Base-by-base conservation (phyloP, 2,797 vertebrate species). In the Melanotaenia pygmaea region DNA sequence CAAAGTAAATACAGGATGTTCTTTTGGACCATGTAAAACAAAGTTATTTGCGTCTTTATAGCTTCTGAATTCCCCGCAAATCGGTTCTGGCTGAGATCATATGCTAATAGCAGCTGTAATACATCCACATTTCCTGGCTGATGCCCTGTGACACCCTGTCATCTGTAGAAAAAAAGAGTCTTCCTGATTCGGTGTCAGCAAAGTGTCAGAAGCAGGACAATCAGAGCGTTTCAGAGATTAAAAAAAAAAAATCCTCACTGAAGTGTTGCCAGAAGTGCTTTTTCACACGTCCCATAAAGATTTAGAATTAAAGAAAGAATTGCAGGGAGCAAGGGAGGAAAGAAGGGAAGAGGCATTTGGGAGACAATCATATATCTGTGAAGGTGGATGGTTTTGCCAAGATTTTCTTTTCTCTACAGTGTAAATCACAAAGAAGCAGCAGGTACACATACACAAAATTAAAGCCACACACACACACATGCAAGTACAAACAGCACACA, bases 231-330 rank as follows among this genome's bases (percentile, higher is more conserved):
- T 59, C 1, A 2, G 59, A 76, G 45, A 74, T 72, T 76, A 72
- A 40, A 40, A 87, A 89, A 88, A 34, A 34, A 34, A 30, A 30
- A 30, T 5, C 58, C 66, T 69, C 65, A 40, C 61, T 65, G 64
- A 14, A 64, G 60, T 51, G 26, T 54, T 56, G 65, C 64, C 43
- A 60, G 59, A 70, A 72, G 76, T 30, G 58, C 20, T 38, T 88
- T 86, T 93, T 93, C 85, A 86, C 89, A 85, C 77, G 2, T 89
- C 67, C 75, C 62, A 80, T 70, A 80, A 91, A 90, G 69, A 40
- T 76, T 82, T 80, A 69, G 53, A 56, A 30, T 90, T n/a, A n/a
- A 8, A 47, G 7, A n/a, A 8, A 45, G 83, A 94, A 82, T 90
- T 89, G 92, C 66, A 69, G 70, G 64, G 56, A 77, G 63, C 57